A percentile compares a stretch with the other conserved stretches of the same genome.
Conservation (phyloP, 2,888 invertebrate genomes). For the Leuctra nigra region DNA sequence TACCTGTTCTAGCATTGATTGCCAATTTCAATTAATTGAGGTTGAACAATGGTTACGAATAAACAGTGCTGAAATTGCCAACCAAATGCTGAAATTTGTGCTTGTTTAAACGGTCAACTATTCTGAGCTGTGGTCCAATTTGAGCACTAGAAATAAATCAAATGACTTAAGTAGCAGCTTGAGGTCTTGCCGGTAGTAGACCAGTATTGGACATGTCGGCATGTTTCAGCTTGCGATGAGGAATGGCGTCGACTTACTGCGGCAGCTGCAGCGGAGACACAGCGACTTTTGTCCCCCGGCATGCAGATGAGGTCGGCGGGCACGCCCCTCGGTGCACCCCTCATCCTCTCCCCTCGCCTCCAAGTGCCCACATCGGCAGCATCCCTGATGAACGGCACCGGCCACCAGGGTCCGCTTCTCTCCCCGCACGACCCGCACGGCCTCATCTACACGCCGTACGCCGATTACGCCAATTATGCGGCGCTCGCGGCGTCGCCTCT, state of each 20-base stretch:
- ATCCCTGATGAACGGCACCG: constrained; percentile 49
- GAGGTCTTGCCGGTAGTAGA: constrained; percentile 8
- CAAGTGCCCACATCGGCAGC: constrained; percentile 73
- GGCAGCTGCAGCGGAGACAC: constrained; percentile 71
- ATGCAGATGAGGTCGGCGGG: constrained; percentile 56
- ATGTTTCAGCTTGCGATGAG: constrained; percentile 63
- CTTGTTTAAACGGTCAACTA: too few species aligned
- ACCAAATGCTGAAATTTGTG: too few species aligned
- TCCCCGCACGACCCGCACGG: constrained; percentile 68
- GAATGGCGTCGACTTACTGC: constrained; percentile 80
- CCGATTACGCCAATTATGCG: constrained; percentile 86
- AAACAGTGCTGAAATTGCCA: too few species aligned
- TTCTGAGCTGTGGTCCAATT: too few species aligned
- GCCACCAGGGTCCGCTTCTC: constrained; percentile 54
- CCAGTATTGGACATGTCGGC: constrained; percentile 10
- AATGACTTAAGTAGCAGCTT: neutral
- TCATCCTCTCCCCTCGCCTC: constrained; percentile 87
- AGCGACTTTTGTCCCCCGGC: constrained; percentile 59
- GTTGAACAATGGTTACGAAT: too few species aligned
- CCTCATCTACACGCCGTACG: constrained; percentile 79
- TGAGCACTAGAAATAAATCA: too few species aligned
- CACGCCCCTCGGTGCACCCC: constrained; percentile 82
- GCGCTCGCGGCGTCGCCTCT: constrained; percentile 73
- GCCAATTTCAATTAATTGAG: too few species aligned
- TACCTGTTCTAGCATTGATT: too few species aligned